Base-by-base conservation (phyloP, 2,888 invertebrate species). In the Hyles lineata region DNA sequence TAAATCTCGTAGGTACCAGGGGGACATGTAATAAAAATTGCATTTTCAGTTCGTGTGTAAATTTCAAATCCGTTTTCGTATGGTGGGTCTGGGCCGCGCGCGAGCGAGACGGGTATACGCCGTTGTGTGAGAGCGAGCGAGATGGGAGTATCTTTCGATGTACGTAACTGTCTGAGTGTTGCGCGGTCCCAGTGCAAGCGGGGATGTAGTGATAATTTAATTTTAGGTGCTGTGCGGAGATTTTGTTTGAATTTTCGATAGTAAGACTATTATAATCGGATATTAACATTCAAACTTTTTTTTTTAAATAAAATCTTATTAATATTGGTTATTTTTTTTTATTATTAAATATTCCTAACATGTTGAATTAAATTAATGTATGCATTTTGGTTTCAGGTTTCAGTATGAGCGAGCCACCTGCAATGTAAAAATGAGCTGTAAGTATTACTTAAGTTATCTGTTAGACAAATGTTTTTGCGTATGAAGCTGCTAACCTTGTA, bases 181-280 rank as follows among this genome's bases (percentile, higher is more conserved):
- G 81, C 77, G 71, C 21, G 81, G 83, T 73, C 70, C 5, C 50
- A 81, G 58, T 79, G 61, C 3, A 1, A 77, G 84, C 80, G 83
- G 23, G 50, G n/a, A 61, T 23, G n/a, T 52, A 25, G 0, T n/a
- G 61, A 5, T n/a, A 21, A 29, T 19, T 62, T n/a, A 25, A 11
- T 32, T 25, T 59, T 60, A 15, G 60, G 15, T 60, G 15, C 25
- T 25, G 60, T 11, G 25, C 17, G 5, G 17, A n/a, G 6, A 21
- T n/a, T 2, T 9, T 17, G 17, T 25, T 29, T 25, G 4, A 25
- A 60, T 11, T 52, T 32, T 32, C 32, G 2, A 8, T 32, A 32
- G 32, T 32, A 32, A 32, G 7, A 32, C 32, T 32, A 32, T 32
- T 6, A 6, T 32, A 0, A 32, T 32, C 7, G 32, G 7, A 35